A percentile compares a stretch with the other conserved stretches of the same genome.
Evolutionary conservation across 2,797 vertebrate genomes (phyloP).

Genomic region (Triplophysa bombifrons): DNA sequence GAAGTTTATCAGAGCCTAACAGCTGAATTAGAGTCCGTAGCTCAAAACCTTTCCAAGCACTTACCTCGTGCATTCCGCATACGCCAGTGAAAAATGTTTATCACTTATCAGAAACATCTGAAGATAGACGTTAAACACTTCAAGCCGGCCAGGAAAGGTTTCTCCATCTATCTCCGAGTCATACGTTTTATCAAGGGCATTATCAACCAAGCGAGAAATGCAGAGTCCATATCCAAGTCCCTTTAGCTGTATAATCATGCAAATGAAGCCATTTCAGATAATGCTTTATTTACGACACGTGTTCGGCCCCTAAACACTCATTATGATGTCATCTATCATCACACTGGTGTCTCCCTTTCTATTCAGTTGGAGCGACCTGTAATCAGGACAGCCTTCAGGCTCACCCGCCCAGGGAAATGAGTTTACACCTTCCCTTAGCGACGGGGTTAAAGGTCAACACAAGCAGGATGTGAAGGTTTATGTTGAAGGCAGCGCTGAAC

Average conservation of each 20-base stretch:
- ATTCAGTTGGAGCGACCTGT: conserved; percentile 16
- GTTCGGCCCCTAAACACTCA: neutral
- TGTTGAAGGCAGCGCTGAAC: neutral
- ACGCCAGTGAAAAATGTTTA: neutral
- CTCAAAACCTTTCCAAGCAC: neutral
- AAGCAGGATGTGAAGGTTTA: conserved; percentile 44
- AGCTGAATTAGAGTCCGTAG: conserved; percentile 2
- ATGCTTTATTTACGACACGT: conserved; percentile 9
- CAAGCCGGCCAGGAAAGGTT: neutral
- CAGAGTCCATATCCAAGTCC: neutral
- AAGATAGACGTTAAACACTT: neutral
- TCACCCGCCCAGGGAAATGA: neutral
- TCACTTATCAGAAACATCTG: conserved; percentile 8
- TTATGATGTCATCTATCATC: conserved; percentile 37
- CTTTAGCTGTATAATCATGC: conserved; percentile 31
- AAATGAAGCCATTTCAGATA: conserved; percentile 38
- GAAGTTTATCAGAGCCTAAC: conserved; percentile 15
- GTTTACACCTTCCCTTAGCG: conserved; percentile 28
- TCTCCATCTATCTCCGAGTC: neutral
- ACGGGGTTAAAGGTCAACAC: conserved; percentile 36
- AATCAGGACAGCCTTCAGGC: conserved; percentile 2
- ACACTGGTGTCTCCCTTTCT: conserved; percentile 56
- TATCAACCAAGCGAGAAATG: neutral
- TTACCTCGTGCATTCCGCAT: conserved; percentile 2
- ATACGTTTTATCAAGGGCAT: neutral